A percentile compares a stretch with the other conserved stretches of the same genome.
These are phyloP conservation scores for Meriones psammophilus DNA, from an alignment of 2,797 vertebrate genomes.

Conservation along the genomic window DNA sequence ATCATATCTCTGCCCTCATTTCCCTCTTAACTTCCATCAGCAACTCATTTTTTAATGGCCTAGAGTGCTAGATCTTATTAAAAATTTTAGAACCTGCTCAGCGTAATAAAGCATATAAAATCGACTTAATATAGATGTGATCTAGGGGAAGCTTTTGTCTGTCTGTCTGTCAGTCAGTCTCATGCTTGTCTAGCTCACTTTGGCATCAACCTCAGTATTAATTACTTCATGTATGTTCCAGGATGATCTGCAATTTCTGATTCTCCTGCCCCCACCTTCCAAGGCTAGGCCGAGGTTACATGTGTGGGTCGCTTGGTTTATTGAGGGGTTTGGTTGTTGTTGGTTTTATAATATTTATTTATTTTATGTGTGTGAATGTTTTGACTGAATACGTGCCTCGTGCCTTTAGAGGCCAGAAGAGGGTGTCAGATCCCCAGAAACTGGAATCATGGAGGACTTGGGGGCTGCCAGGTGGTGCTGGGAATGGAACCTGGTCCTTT, in stretches of 20 bases:
- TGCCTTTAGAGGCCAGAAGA: too few relatives aligned
- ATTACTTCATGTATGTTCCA: background rate
- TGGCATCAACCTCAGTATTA: background rate
- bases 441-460: background rate
- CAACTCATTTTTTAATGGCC: background rate
- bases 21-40: background rate
- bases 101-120: background rate
- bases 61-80: background rate
- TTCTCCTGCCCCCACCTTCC: too few relatives aligned
- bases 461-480: background rate
- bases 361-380: background rate
- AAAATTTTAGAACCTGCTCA: conserved; percentile 2
- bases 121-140: background rate
- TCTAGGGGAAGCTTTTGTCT: background rate
- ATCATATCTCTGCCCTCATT: background rate
- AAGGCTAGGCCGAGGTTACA: too few relatives aligned
- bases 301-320: background rate
- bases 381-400: background rate
- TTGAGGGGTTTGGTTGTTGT: background rate
- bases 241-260: background rate
- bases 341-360: background rate
- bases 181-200: background rate
- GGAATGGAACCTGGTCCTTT: background rate
- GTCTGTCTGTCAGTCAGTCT: background rate
- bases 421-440: background rate